A percentile compares a stretch with the other conserved stretches of the same genome.
Evolutionary conservation across 2,797 vertebrate species (phyloP).

Genomic region (Adrianichthys oophorus): DNA sequence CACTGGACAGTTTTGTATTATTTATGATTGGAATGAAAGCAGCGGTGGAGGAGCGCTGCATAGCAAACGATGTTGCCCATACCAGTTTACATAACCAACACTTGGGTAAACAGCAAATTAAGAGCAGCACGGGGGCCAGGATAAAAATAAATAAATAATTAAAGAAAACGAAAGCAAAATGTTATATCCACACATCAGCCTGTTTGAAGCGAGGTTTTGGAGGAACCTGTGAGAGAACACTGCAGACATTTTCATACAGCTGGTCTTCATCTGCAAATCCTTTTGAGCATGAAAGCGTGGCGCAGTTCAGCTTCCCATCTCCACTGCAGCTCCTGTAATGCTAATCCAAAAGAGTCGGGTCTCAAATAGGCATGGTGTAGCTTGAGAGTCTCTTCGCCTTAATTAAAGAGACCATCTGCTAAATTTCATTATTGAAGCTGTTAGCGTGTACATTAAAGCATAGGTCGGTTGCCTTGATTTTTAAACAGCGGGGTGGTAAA

Average conservation of each 20-base stretch:
- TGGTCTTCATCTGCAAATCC: conserved; percentile 64
- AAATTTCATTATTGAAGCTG: conserved; percentile 48
- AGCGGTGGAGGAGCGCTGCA: conserved; percentile 53
- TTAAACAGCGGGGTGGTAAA: conserved; percentile 18
- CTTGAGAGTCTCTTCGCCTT: conserved; percentile 31
- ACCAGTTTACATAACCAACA: conserved; percentile 69
- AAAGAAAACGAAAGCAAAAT: conserved; percentile 56
- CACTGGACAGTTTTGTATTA: conserved; percentile 79
- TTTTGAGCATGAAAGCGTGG: conserved; percentile 63
- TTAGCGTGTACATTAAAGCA: conserved; percentile 6
- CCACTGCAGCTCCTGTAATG: conserved; percentile 37
- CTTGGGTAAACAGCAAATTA: conserved; percentile 69
- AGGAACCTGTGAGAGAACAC: conserved; percentile 25
- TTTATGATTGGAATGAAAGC: conserved; percentile 78
- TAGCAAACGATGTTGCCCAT: conserved; percentile 65
- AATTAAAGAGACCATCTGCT: conserved; percentile 66
- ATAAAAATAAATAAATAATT: neutral
- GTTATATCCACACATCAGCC: conserved; percentile 57
- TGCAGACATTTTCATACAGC: conserved; percentile 53
- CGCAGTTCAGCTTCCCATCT: conserved; percentile 35
- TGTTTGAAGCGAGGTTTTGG: conserved; percentile 17
- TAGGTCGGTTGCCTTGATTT: conserved; percentile 25
- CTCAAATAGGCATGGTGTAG: conserved; percentile 22
- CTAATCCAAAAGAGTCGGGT: conserved; percentile 44
- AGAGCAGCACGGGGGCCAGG: conserved; percentile 26